These are phyloP conservation scores for Erpetoichthys calabaricus DNA, from an alignment of 2,797 vertebrate genomes.

Conservation along the genomic window DNA sequence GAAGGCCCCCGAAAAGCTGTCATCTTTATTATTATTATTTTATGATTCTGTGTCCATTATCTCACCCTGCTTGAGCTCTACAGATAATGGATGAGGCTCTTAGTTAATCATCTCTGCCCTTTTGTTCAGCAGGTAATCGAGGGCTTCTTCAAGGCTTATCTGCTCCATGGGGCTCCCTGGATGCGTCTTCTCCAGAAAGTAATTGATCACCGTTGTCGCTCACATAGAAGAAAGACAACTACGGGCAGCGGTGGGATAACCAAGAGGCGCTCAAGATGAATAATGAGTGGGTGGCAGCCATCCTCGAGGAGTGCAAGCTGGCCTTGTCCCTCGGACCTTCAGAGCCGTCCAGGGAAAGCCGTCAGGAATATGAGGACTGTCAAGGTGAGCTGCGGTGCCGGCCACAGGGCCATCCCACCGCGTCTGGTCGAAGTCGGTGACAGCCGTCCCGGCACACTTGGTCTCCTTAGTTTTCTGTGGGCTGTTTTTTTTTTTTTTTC, in stretches of 20 bases:
- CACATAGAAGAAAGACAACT: slow-evolving; percentile 34
- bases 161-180: slow-evolving; percentile 29
- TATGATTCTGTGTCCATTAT: slow-evolving; percentile 40
- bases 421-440: background rate
- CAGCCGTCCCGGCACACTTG: background rate
- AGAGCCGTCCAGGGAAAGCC: slow-evolving; percentile 24
- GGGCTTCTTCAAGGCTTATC: slow-evolving; percentile 39
- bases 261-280: slow-evolving; percentile 31
- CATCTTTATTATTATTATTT: slow-evolving; percentile 36
- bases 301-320: slow-evolving; percentile 59
- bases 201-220: slow-evolving; percentile 31
- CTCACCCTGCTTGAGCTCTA: slow-evolving; percentile 41
- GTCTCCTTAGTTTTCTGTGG: background rate
- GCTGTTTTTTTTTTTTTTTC: slow-evolving; percentile 13
- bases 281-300: slow-evolving; percentile 38
- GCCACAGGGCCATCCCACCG: background rate
- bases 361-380: slow-evolving; percentile 34
- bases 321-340: slow-evolving; percentile 26
- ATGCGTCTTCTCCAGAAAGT: slow-evolving; percentile 38
- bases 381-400: slow-evolving; percentile 49
- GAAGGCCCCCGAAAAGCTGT: slow-evolving; percentile 26
- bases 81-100: slow-evolving; percentile 46
- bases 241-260: slow-evolving; percentile 17
- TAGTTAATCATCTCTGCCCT: slow-evolving; percentile 51
- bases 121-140: slow-evolving; percentile 51